Evolutionary conservation across 2,888 invertebrate genomes (phyloP), one percentile per base, ranked within the genome.

Genomic region (Protonemura montana): DNA sequence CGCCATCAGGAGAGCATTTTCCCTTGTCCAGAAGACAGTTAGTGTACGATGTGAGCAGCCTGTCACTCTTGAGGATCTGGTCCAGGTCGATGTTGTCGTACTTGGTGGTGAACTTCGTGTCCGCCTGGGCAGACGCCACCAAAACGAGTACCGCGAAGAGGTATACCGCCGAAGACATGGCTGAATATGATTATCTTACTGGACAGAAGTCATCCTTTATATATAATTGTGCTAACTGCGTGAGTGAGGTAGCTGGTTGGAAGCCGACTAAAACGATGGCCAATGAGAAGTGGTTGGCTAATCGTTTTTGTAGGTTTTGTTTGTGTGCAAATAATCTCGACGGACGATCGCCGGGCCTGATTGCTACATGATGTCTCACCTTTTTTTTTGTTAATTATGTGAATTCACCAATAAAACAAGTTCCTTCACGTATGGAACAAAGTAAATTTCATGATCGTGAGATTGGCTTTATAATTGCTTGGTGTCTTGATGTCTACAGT

Each of bases 31-130:
- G n/a, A 0, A 85, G 42, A 26, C 85, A 85, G 13, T 81, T 80
- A 16, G 25, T 3, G 81, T 85, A 85, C 10, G 13, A 41, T 5
- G 28, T 7, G 16, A 77, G 35, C 1, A 85, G 41, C 10, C 85
- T 5, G 0, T 81, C 42, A 26, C 80, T 85, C 41, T 77, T 27
- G n/a, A 85, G 5, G 35, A 85, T 2, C 35, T 80, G 21, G 16
- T 85, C 85, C 77, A 85, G 5, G 16, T 85, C 6, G 0, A 85
- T 16, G 13, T 35, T 41, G 41, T 85, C 81, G 28, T 35, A 85
- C 27, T 85, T 81, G 80, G 29, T 42, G n/a, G 85, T 30, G 85
- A 28, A 85, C 80, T 85, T 85, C 25, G 77, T 41, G 25, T 25
- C 85, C 21, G 41, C 29, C 42, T 27, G 30, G 16, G 59, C 59